Evolutionary conservation across 2,888 invertebrate genomes (phyloP).

Genomic region (Steinernema hermaphroditum): DNA sequence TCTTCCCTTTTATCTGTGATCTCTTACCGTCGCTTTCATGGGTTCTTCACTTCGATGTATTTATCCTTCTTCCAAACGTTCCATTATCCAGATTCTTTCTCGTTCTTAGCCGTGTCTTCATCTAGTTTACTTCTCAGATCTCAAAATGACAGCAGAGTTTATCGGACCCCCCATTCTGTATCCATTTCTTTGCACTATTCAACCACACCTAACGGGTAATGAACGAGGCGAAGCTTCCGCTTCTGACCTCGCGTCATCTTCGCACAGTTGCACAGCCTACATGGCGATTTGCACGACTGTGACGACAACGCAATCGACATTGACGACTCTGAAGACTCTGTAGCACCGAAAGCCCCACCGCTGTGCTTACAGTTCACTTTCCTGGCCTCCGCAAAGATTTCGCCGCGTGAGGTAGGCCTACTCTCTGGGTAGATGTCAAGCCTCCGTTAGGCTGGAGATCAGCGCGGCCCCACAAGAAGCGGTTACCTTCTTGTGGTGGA

Average conservation of each 20-base stretch:
- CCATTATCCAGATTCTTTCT: not conserved
- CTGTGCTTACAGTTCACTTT: not conserved
- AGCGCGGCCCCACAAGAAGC: not conserved
- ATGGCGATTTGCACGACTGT: no score
- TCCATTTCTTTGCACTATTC: not conserved
- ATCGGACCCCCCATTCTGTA: not conserved
- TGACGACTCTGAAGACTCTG: no score
- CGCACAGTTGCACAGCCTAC: no score
- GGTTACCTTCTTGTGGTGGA: no score
- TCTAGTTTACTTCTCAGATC: not conserved
- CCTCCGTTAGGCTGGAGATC: conserved; percentile 12
- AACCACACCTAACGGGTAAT: no score
- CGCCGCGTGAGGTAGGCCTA: conserved; percentile 9
- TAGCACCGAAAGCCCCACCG: no score
- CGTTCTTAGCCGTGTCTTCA: not conserved
- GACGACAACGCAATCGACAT: no score
- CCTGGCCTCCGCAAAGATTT: not conserved
- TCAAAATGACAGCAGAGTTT: conserved; percentile 8
- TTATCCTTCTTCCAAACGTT: not conserved
- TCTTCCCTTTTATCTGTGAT: conserved; percentile 22
- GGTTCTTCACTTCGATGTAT: not conserved
- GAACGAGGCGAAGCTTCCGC: no score
- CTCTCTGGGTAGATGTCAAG: not conserved
- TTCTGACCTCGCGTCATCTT: no score
- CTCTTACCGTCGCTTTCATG: conserved; percentile 28